A percentile compares a stretch with the other conserved stretches of the same genome.
Evolutionary conservation across 2,797 vertebrate genomes (phyloP).

Genomic region (Botia kubotai): DNA sequence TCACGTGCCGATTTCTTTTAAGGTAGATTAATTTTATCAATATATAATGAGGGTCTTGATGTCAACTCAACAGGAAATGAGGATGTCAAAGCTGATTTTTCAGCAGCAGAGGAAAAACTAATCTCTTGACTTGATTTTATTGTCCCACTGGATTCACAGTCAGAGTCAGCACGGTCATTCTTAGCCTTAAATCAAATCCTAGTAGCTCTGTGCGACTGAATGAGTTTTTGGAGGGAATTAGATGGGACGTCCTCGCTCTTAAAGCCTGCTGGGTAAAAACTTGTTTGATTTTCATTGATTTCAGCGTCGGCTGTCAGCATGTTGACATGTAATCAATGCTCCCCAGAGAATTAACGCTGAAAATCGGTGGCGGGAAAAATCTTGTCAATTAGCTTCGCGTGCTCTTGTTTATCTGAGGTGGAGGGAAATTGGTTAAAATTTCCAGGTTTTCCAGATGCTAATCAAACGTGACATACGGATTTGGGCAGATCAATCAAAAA

Average conservation of each 20-base stretch:
- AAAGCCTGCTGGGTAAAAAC: conserved; percentile 46
- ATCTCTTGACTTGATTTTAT: conserved; percentile 69
- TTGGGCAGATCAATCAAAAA: conserved; percentile 41
- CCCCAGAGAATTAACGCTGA: conserved; percentile 38
- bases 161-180: conserved; percentile 57
- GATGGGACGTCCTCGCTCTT: conserved; percentile 16
- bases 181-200: conserved; percentile 58
- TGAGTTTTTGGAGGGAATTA: conserved; percentile 41
- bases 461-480: conserved; percentile 19
- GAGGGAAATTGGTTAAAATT: conserved; percentile 6
- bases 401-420: conserved; percentile 9
- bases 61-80: conserved; percentile 76
- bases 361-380: conserved; percentile 30
- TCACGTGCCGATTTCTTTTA: conserved; percentile 73
- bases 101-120: conserved; percentile 68
- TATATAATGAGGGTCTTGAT: conserved; percentile 78
- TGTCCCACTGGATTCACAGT: conserved; percentile 61
- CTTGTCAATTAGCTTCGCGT: conserved; percentile 33
- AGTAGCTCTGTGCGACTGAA: conserved; percentile 38
- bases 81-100: conserved; percentile 75
- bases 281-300: conserved; percentile 49
- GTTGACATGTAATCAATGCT: conserved; percentile 52
- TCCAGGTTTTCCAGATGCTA: conserved; percentile 27
- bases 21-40: conserved; percentile 79
- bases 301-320: conserved; percentile 35